Evolutionary conservation across 2,888 invertebrate species (phyloP).

Genomic region (Thymelicus sylvestris): DNA sequence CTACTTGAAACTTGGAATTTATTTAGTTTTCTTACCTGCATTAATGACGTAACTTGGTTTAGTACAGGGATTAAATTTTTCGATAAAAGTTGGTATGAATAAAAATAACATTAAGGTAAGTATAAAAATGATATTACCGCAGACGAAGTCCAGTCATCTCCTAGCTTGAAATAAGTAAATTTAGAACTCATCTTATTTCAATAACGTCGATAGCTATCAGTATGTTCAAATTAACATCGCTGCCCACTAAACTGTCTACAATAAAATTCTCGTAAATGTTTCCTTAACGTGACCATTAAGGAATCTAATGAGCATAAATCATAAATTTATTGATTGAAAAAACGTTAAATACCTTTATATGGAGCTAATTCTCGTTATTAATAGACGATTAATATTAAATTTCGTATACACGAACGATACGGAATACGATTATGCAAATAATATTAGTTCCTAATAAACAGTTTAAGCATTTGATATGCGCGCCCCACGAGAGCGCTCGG

Average conservation of each 20-base stretch:
- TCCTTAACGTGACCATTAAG: slow-evolving; percentile 54
- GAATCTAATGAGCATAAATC: slow-evolving; percentile 56
- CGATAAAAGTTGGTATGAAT: too few relatives aligned
- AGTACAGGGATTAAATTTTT: too few relatives aligned
- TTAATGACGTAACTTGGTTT: too few relatives aligned
- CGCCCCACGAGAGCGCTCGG: slow-evolving; percentile 54
- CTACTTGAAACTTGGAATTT: too few relatives aligned
- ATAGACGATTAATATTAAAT: slow-evolving; percentile 78
- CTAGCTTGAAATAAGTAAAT: not conserved
- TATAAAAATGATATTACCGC: too few relatives aligned
- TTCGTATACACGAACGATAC: slow-evolving; percentile 72
- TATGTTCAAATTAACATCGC: not conserved
- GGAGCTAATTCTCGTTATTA: slow-evolving; percentile 75
- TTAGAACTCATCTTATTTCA: not conserved
- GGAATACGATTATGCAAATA: slow-evolving; percentile 82
- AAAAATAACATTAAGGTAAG: too few relatives aligned
- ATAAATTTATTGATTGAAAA: slow-evolving; percentile 68
- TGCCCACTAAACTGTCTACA: slow-evolving; percentile 36
- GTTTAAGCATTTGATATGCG: slow-evolving; percentile 74
- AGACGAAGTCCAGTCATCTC: too few relatives aligned
- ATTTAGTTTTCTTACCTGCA: too few relatives aligned
- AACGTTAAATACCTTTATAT: slow-evolving; percentile 65
- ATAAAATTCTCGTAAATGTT: slow-evolving; percentile 48
- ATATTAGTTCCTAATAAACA: slow-evolving; percentile 81
- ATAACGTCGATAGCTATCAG: not conserved